Base-by-base conservation (phyloP, 2,113 vertebrate genomes). In the Gasterosteus nipponicus region DNA sequence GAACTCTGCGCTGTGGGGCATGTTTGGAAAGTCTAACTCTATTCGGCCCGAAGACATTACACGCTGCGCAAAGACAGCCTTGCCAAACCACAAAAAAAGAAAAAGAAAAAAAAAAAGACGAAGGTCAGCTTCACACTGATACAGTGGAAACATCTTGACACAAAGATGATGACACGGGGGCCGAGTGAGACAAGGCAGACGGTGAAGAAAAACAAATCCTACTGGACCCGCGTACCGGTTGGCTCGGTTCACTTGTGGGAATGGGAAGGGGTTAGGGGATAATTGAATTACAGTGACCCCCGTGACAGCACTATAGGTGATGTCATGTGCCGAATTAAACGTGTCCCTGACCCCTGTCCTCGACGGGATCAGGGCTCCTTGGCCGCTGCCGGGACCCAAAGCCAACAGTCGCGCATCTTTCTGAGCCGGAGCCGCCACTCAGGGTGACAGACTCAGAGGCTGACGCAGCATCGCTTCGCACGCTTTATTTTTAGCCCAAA, bases 281-380 rank as follows among this genome's bases (percentile, higher is more conserved):
- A 93, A 93, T 88, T 90, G 88, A 93, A 91, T 93, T 91, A 94
- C 89, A 91, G 88, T 87, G 89, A 91, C 87, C 87, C 35, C 86
- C 77, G 58, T 85, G 91, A 89, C 85, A 89, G 89, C 73, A 83
- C 80, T 87, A 51, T 87, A 89, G 86, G 81, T 89, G 65, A 78
- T 90, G 91, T 92, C 88, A 90, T 86, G 83, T 87, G 85, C 72
- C 85, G 84, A 92, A 93, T 93, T 93, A 91, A 92, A 92, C 88
- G 83, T 47, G 84, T 90, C 86, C 89, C 80, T 88, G 90, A 93
- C 87, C 89, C 60, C 4, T n/a, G 26, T 83, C 87, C 86, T 69
- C 61, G 62, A 53, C 64, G 47, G 83, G 83, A 71, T 67, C 73
- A 73, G 26, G 41, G 63, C 72, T 71, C 74, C 84, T 73, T 60